Conservation (phyloP, 2,888 invertebrate genomes). For the Eupithecia abbreviata region DNA sequence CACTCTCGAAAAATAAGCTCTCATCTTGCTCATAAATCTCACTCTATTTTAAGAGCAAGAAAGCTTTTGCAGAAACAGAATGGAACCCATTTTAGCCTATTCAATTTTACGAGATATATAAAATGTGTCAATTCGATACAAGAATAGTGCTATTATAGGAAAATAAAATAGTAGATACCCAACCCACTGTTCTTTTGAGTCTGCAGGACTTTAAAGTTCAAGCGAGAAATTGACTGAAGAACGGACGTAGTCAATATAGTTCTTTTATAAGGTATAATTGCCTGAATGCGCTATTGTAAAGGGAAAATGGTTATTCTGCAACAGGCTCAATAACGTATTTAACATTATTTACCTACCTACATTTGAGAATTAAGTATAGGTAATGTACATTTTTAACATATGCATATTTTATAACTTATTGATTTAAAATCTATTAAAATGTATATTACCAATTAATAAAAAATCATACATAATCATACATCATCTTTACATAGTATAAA, state of each 20-base stretch:
- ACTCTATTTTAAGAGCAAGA: constrained; percentile 3
- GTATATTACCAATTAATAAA: too few relatives aligned
- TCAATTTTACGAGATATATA: constrained; percentile 17
- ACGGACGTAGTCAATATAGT: background rate
- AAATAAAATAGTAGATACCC: background rate
- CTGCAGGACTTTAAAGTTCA: background rate
- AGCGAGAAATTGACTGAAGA: background rate
- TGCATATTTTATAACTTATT: too few relatives aligned
- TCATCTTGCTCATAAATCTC: background rate
- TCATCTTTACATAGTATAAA: too few relatives aligned
- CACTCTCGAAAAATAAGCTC: background rate
- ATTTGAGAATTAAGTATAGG: too few relatives aligned
- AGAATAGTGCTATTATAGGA: background rate
- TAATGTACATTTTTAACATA: too few relatives aligned
- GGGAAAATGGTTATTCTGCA: background rate
- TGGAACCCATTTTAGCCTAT: constrained; percentile 4
- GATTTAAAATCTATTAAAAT: too few relatives aligned
- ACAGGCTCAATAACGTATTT: background rate
- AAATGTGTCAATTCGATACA: constrained; percentile 14
- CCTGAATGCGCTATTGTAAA: background rate
- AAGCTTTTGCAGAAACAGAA: constrained; percentile 11
- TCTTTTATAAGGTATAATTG: background rate
- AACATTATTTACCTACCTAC: background rate
- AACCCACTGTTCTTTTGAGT: background rate
- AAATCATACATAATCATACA: too few relatives aligned